Evolutionary conservation across 2,797 vertebrate genomes (phyloP), one percentile per base, ranked within the genome.

Genomic region (Coranthus polyacanthus): DNA sequence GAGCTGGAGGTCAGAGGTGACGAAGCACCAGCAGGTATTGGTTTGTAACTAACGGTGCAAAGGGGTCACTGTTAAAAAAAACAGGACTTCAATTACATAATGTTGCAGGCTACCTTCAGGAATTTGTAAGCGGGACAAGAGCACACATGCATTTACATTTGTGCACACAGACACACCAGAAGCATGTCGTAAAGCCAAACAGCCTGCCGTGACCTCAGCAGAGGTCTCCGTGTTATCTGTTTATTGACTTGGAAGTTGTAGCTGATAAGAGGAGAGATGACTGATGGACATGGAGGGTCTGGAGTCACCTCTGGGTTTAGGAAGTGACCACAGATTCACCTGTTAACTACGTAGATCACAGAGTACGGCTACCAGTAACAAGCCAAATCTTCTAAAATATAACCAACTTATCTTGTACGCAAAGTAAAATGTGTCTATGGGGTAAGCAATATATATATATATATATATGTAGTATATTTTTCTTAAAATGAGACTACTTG

Each of bases 1-100:
- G 45, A 59, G 54, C 57, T 15, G 26, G 38, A 22, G 82, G 77
- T 77, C 79, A 78, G 62, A 55, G 69, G 65, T 67, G 21, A 42
- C 10, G 0, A n/a, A 52, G 43, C 15, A 1, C 37, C 55, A 17
- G 63, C 44, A 72, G 64, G 75, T 63, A 50, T 42, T 13, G 39
- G 45, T 41, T 63, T 55, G 11, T 68, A 66, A 51, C 49, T 58
- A 32, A 38, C 1, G 24, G 2, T 8, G 42, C 12, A 18, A 36
- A 45, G 15, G 16, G 75, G 68, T 58, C 42, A 38, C 22, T 10
- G 41, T 64, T 67, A 38, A 55, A 73, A 54, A 68, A 47, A 49
- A 26, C 49, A 52, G 29, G 5, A 12, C 51, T 38, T 60, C 32
- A 37, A n/a, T 79, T 49, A 62, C 45, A 8, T 44, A 34, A 63